Conservation (phyloP, 2,888 invertebrate species). For the Pandemis heparana region DNA sequence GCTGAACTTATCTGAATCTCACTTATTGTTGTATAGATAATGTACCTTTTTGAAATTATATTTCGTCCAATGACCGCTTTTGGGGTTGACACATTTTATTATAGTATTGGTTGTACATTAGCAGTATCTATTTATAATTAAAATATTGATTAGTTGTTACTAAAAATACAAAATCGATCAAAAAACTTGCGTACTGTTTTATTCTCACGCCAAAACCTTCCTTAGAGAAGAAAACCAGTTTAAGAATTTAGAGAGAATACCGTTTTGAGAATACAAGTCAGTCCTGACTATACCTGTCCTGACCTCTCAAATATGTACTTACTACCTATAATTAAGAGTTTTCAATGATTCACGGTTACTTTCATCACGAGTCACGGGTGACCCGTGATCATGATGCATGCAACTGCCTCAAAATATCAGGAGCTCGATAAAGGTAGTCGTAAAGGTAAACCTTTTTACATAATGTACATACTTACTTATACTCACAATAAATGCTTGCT, state of each 20-base stretch:
- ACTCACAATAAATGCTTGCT: no score
- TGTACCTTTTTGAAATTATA: constrained; percentile 78
- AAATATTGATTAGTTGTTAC: constrained; percentile 85
- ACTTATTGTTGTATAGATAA: constrained; percentile 72
- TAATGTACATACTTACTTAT: no score
- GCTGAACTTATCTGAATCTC: constrained; percentile 84
- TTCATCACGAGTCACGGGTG: no score
- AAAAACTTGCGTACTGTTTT: constrained; percentile 55
- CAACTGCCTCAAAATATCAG: no score
- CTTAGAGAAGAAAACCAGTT: background rate
- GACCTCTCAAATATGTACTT: no score
- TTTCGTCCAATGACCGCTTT: constrained; percentile 78
- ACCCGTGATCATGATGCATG: no score
- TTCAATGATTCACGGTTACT: no score
- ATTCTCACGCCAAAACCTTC: constrained; percentile 45
- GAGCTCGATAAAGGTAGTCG: no score
- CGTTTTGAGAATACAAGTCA: no score
- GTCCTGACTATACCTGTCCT: no score
- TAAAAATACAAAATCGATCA: constrained; percentile 84
- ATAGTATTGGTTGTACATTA: constrained; percentile 79
- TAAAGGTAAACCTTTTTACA: no score
- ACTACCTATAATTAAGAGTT: no score
- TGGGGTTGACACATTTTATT: constrained; percentile 72
- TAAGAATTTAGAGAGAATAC: background rate
- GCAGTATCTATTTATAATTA: constrained; percentile 82